phyloP scores from a whole-genome alignment of 2,113 vertebrate genomes.

The Octodon degus region DNA sequence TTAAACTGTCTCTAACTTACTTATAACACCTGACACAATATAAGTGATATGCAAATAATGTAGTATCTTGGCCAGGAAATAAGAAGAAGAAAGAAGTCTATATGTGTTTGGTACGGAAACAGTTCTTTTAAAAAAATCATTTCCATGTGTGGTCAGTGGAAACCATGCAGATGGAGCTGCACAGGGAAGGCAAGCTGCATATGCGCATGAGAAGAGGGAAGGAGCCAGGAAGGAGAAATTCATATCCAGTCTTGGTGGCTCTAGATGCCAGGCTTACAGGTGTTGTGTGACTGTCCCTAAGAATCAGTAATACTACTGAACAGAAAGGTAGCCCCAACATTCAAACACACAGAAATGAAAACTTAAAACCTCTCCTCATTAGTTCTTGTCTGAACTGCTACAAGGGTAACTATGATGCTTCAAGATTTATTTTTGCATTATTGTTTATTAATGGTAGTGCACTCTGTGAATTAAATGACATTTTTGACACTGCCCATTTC shows the following conservation, averaged over 20 bases:
- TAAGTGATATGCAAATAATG: not conserved
- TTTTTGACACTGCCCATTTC: slow-evolving; percentile 66
- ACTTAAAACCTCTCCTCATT: not conserved
- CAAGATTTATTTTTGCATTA: slow-evolving; percentile 4
- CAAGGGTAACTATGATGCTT: not conserved
- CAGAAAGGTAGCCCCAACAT: not conserved
- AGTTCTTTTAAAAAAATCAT: not conserved
- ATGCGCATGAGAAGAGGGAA: not conserved
- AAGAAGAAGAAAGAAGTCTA: not conserved
- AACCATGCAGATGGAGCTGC: not conserved
- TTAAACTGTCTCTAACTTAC: not conserved
- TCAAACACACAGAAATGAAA: slow-evolving; percentile 42
- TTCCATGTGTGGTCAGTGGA: not conserved
- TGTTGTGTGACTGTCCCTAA: not conserved
- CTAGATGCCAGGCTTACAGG: not conserved
- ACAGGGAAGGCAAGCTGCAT: not conserved
- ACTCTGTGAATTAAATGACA: slow-evolving; percentile 49
- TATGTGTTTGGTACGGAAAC: not conserved
- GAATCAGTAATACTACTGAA: not conserved
- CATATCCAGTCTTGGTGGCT: not conserved
- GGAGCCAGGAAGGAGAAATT: not conserved
- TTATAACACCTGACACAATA: not conserved
- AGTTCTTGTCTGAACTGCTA: not conserved
- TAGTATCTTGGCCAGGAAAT: not conserved
- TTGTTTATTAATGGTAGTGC: slow-evolving; percentile 48